Base-by-base conservation (phyloP, 1,140 invertebrate genomes). In the Anagrus nilaparvatae region DNA sequence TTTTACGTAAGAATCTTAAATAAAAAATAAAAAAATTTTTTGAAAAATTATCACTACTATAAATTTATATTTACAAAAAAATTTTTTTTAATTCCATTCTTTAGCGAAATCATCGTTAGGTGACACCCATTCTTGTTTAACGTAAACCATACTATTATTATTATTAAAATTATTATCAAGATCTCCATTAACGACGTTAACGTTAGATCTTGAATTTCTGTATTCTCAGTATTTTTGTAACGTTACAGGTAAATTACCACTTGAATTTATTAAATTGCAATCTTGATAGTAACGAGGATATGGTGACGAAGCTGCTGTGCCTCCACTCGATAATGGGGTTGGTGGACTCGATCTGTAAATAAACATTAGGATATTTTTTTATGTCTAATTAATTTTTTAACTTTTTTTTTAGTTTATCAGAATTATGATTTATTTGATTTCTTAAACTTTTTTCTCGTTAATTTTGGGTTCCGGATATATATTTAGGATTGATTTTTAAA, bases 161-260 rank as follows among this genome's bases (percentile, higher is more conserved):
- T 54, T 53, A 21, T 50, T 36, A 49, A 46, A 51, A 48, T 43
- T 45, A 19, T 24, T 39, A 7, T 17, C 19, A 13, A 1, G 28
- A 14, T 5, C 23, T 17, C 4, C 47, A 41, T 9, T 48, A 46
- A 24, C 47, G 45, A 28, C 45, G 34, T 18, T 41, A 31, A 28
- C 32, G 24, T 58, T 55, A 51, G 58, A 57, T 56, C 66, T 69
- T 67, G 66, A 67, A 60, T 62, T 62, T 46, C 63, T 58, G 43
- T 65, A 69, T 50, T 65, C 66, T 69, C 66, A 69, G 66, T 69
- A 69, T 44, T 67, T 67, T 41, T 65, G 66, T 28, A 69, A 45
- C 53, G 66, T 63, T 51, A 69, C 65, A 5, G 66, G 64, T 38
- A 69, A 30, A 55, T 69, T 69, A 5, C 64, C 64, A 36, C 63